Conservation (phyloP, 2,888 invertebrate species). For the Aplocera efformata region DNA sequence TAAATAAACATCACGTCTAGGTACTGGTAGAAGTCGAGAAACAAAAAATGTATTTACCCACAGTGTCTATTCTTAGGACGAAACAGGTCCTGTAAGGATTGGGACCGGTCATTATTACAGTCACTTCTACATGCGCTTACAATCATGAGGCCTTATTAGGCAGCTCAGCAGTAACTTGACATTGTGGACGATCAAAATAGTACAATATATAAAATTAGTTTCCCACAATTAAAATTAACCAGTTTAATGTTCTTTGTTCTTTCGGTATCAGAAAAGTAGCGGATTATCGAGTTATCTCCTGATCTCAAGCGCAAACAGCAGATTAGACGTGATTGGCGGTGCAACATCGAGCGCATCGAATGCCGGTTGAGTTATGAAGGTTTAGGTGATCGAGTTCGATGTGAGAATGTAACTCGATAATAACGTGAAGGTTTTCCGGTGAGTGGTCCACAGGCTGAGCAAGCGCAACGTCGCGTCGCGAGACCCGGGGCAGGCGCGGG, state of each 20-base stretch:
- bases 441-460: constrained; percentile 43
- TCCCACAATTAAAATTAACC: constrained; percentile 27
- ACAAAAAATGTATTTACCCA: constrained; percentile 31
- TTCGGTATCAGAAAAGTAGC: constrained; percentile 10
- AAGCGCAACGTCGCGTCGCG: constrained; percentile 36
- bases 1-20: constrained; percentile 26
- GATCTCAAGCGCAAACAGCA: constrained; percentile 19
- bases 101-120: constrained; percentile 26
- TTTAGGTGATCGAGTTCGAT: constrained; percentile 49
- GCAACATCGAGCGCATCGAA: constrained; percentile 27
- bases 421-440: constrained; percentile 59
- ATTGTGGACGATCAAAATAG: constrained; percentile 22
- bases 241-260: constrained; percentile 17
- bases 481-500: constrained; percentile 27
- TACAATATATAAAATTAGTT: constrained; percentile 28
- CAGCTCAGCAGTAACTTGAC: constrained; percentile 23
- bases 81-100: constrained; percentile 27
- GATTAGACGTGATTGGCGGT: constrained; percentile 8
- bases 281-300: constrained; percentile 14
- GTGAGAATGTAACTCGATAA: constrained; percentile 50
- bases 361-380: constrained; percentile 45
- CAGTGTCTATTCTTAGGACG: constrained; percentile 25
- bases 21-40: constrained; percentile 17
- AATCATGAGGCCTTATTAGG: constrained; percentile 27
- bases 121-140: constrained; percentile 20